phyloP scores from a whole-genome alignment of 2,888 invertebrate species.

The Drepanosiphum platanoidis region DNA sequence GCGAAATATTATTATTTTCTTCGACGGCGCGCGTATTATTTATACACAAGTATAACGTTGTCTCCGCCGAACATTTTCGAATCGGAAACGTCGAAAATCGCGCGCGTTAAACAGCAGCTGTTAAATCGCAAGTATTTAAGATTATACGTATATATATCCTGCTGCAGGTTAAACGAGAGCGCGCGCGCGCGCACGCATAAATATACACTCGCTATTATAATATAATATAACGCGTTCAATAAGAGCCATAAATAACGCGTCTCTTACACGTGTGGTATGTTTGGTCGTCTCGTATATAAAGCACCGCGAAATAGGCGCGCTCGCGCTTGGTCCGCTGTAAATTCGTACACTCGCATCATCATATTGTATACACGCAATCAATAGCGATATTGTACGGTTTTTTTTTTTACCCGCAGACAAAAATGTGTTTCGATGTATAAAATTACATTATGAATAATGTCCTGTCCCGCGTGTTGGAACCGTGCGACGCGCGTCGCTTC shows the following conservation, averaged over 20 bases:
- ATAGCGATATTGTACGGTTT: slow-evolving; percentile 41
- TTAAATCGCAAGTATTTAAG: background rate
- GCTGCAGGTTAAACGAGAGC: background rate
- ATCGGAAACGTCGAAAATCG: background rate
- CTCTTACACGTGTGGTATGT: background rate
- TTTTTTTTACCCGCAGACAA: slow-evolving; percentile 18
- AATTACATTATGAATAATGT: too few relatives aligned
- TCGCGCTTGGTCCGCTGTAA: background rate
- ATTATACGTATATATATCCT: too few relatives aligned
- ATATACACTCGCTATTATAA: background rate
- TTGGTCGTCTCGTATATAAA: too few relatives aligned
- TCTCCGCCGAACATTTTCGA: background rate
- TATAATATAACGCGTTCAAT: background rate
- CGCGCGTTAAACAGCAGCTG: background rate
- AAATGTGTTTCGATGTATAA: background rate
- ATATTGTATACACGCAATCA: slow-evolving; percentile 21
- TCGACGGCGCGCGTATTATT: too few relatives aligned
- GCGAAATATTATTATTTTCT: background rate
- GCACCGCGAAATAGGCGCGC: background rate
- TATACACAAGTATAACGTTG: too few relatives aligned
- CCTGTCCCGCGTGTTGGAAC: background rate
- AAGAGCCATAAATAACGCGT: slow-evolving; percentile 26
- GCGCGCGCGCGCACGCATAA: background rate
- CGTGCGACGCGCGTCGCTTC: background rate
- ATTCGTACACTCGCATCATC: too few relatives aligned